These are phyloP conservation scores for Sarcophaga peregrina DNA, from an alignment of 1,140 invertebrate species.

Conservation along the genomic window DNA sequence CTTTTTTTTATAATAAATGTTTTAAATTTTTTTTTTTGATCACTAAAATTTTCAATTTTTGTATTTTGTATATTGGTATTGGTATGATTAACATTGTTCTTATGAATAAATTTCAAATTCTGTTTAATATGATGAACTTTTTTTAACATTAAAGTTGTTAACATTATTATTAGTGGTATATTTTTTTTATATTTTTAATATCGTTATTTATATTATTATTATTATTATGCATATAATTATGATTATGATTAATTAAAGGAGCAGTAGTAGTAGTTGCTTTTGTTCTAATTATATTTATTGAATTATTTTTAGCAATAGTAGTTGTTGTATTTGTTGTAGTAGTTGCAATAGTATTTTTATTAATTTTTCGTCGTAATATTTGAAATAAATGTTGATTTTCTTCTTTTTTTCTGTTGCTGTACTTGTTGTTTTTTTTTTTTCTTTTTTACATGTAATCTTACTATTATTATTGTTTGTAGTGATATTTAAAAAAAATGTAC, in stretches of 20 bases:
- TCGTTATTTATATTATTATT: too few species aligned
- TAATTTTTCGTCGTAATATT: constrained; percentile 27
- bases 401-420: background rate
- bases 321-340: constrained; percentile 34
- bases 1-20: too few species aligned
- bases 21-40: too few species aligned
- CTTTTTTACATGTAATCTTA: background rate
- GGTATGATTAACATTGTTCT: constrained; percentile 49
- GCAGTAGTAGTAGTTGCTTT: constrained; percentile 1
- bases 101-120: background rate
- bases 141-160: background rate
- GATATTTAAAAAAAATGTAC: constrained; percentile 43
- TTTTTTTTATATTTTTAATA: background rate
- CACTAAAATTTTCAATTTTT: constrained; percentile 45
- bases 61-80: constrained; percentile 42
- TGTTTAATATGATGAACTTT: constrained; percentile 10
- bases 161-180: background rate
- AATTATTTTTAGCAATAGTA: constrained; percentile 2
- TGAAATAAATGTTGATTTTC: background rate
- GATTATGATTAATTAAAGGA: constrained; percentile 27
- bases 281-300: constrained; percentile 28
- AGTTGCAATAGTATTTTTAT: constrained; percentile 21
- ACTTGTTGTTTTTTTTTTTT: background rate
- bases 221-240: constrained; percentile 8
- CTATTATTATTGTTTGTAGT: constrained; percentile 28